Base-by-base conservation (phyloP, 2,113 vertebrate species). In the Melanerpes formicivorus region DNA sequence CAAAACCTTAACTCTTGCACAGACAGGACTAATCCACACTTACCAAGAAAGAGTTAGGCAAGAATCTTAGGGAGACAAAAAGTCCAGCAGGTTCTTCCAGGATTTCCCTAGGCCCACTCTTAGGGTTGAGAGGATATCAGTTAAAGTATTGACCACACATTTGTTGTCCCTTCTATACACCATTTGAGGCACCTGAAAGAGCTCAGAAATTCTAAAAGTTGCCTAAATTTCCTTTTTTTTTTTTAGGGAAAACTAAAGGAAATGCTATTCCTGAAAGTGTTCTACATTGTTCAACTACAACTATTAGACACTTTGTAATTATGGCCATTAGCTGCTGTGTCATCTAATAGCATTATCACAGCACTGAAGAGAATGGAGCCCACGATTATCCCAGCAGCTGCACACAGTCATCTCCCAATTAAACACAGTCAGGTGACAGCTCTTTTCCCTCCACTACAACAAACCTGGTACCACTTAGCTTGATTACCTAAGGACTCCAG, bases 331-430 rank as follows among this genome's bases (percentile, higher is more conserved):
- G 19, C n/a, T 60, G 75, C 75, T 93, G 75, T 85, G 88, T 78
- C 76, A 96, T 81, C 74, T 74, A 66, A 81, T 23, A 7, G 59
- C 27, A 66, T 62, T 86, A 80, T 78, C 70, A 58, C 27, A 90
- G 78, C 0, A 0, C 44, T 87, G 69, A 74, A 44, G 69, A 91
- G 64, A 91, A 82, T 1, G 8, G 37, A 90, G 73, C 76, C 85
- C 82, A 67, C 83, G 85, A 94, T 94, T 95, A 93, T 21, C 65
- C 71, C 73, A 67, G 42, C 80, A 91, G 76, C 56, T 78, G 64
- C 48, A 86, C 54, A 80, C 19, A 76, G 30, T 92, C 94, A 94
- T 73, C 73, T 93, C 74, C 63, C n/a, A 81, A 44, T 86, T 86
- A 93, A 71, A 77, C 6, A 64, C 60, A 34, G n/a, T 71, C 46